Base-by-base conservation (phyloP, 2,888 invertebrate species). In the Chymomyza caudatula region DNA sequence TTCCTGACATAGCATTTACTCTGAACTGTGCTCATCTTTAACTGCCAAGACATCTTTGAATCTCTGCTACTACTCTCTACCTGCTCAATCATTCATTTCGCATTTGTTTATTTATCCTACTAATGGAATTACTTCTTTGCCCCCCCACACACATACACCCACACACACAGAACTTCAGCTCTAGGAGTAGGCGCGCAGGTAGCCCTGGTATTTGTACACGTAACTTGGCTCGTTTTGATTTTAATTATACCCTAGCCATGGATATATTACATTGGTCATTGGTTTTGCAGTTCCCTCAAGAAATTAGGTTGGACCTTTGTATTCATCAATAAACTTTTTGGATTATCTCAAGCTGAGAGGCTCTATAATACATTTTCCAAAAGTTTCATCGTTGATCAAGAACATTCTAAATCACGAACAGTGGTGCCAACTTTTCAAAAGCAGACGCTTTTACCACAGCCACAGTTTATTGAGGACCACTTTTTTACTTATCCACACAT, bases 51-150 rank as follows among this genome's bases (percentile, higher is more conserved):
- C 53, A 11, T 37, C 37, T 47, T 51, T 51, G 51, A 51, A 51
- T 51, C 51, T 20, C 58, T 11, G 29, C 69, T 47, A 1, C 44
- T 4, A 54, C 58, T 51, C 23, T 3, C 8, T 52, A 60, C 53
- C 44, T 43, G 11, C 43, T 80, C 78, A 83, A 79, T 85, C 83
- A 79, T 79, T 84, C 73, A 86, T 80, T 84, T 73, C 64, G 72
- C 72, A 78, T 73, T 80, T 78, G 78, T 85, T 86, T 88, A 88
- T 88, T 88, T 88, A 87, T 87, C 83, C 79, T 80, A 75, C 88
- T 87, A 88, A 88, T 88, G 88, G 86, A 87, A 88, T 87, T 88
- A 88, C 82, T 82, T 82, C 78, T 68, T 76, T 61, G 59, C 49
- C 25, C 29, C 42, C 23, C 25, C 43, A 4, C 44, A 15, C 19